Conservation (phyloP, 2,888 invertebrate genomes). For the Athetis lepigone region DNA sequence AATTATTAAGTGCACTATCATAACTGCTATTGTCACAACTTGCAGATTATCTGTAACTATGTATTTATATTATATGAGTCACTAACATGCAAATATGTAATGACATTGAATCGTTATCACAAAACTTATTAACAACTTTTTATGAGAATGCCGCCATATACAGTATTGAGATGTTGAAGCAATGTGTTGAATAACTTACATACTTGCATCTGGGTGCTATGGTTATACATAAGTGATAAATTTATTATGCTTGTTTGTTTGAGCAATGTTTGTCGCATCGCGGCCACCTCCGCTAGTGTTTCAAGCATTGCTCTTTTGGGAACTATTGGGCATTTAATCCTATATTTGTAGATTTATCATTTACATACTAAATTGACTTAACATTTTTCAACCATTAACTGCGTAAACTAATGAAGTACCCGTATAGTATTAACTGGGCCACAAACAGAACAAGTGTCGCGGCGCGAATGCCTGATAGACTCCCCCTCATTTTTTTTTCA, state of each 20-base stretch:
- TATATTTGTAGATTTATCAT: constrained; percentile 89
- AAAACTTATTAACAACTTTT: constrained; percentile 83
- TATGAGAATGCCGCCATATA: constrained; percentile 86
- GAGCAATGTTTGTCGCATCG: constrained; percentile 81
- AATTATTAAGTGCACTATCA: constrained; percentile 88
- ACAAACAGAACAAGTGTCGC: constrained; percentile 82
- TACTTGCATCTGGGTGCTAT: constrained; percentile 91
- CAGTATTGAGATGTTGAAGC: constrained; percentile 77
- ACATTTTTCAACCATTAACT: constrained; percentile 90
- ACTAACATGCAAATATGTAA: constrained; percentile 91
- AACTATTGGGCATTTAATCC: constrained; percentile 91
- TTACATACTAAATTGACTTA: constrained; percentile 90
- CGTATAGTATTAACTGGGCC: constrained; percentile 89
- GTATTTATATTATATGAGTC: constrained; percentile 90
- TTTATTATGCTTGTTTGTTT: constrained; percentile 88
- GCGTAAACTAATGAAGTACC: constrained; percentile 89
- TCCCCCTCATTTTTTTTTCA: constrained; percentile 80
- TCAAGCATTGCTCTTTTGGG: constrained; percentile 86
- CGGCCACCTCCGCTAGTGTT: constrained; percentile 61
- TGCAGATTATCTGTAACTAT: constrained; percentile 90
- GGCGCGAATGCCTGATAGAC: constrained; percentile 91
- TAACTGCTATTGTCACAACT: constrained; percentile 89
- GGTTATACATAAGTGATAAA: constrained; percentile 89
- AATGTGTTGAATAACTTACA: constrained; percentile 88
- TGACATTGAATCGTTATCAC: constrained; percentile 84